These are phyloP conservation scores for Alcedo quadribrachys DNA, from an alignment of 2,797 vertebrate species.

Conservation along the genomic window DNA sequence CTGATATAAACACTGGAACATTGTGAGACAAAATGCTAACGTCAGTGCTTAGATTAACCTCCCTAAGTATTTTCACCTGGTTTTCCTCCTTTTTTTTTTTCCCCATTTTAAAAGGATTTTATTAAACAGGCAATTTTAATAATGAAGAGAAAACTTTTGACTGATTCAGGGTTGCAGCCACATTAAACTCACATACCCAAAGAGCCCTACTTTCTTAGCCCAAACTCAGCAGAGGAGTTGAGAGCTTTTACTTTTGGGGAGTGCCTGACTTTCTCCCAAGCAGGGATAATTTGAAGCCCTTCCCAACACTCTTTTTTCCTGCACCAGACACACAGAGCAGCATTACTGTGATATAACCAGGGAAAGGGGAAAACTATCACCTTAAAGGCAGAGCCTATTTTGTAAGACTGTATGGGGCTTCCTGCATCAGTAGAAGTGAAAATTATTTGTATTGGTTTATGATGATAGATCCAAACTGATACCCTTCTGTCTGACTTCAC, in stretches of 20 bases:
- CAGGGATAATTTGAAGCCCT: background rate
- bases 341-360: fast-evolving
- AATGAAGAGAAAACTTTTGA: background rate
- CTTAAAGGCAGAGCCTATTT: background rate
- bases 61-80: background rate
- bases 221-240: background rate
- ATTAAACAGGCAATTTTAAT: background rate
- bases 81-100: background rate
- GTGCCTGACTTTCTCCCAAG: background rate
- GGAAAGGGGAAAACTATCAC: background rate
- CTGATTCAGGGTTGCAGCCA: background rate
- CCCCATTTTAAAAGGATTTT: background rate
- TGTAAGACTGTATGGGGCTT: background rate
- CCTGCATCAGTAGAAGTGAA: background rate
- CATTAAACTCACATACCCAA: background rate
- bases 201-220: background rate
- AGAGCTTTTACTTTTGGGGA: background rate
- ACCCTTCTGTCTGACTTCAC: background rate
- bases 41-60: background rate
- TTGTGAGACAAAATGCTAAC: background rate
- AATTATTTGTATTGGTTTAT: background rate
- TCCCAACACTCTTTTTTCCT: background rate
- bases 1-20: constrained; percentile 79
- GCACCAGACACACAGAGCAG: background rate
- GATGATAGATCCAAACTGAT: background rate